Base-by-base conservation (phyloP, 2,797 vertebrate genomes). In the Channallabes apus region DNA sequence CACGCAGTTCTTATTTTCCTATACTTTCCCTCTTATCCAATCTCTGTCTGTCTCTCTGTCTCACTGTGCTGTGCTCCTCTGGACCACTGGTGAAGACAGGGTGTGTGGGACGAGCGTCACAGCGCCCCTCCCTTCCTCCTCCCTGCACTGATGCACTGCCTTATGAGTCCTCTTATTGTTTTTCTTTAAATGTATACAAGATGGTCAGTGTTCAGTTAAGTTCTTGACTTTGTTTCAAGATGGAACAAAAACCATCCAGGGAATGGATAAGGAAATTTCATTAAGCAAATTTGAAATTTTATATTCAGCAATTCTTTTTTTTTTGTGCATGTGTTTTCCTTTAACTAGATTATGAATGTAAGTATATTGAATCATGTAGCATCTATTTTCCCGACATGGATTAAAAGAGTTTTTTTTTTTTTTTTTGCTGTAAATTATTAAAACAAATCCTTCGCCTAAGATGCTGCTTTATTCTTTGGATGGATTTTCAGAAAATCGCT, bases 101-200 rank as follows among this genome's bases (percentile, higher is more conserved):
- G 92, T 85, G 88, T 92, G 90, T 87, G 92, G 91, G 93, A 91
- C 90, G 80, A 88, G 81, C 68, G 46, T 89, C 87, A 83, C 61
- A 82, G 82, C 38, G 61, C 65, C 78, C 62, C 69, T 88, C 84
- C 88, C 35, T 22, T 24, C 4, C 88, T 84, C 85, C 58, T 61
- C 41, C 82, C 83, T 69, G 82, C 68, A 84, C 85, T 80, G 86
- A 86, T 88, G 81, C 82, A 88, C 83, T 75, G 87, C 69, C 82
- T 89, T 77, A 85, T 61, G 56, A 83, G 61, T 62, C 68, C 58
- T 75, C 72, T 73, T n/a, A 61, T 62, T 79, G 58, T 62, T 41
- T 61, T 62, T 41, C 35, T 77, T 6, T 38, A 61, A 78, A 61
- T 38, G 29, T 78, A 78, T 35, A 41, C 58, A 12, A 79, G 32